A percentile compares a stretch with the other conserved stretches of the same genome.
These are phyloP conservation scores for Somateria mollissima DNA, from an alignment of 2,797 vertebrate species.

Conservation along the genomic window DNA sequence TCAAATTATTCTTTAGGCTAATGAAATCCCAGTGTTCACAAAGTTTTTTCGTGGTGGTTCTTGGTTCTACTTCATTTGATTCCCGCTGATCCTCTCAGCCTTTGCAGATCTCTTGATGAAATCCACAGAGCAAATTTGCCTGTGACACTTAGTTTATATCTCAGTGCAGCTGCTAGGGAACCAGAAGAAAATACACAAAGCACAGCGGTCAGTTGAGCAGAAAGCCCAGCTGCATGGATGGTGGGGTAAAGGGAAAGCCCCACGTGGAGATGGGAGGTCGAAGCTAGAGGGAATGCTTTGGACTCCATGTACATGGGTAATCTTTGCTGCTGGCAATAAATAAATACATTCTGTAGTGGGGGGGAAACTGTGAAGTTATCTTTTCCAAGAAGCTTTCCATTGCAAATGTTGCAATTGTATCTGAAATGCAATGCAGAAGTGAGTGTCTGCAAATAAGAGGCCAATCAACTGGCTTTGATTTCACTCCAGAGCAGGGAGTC, in stretches of 20 bases:
- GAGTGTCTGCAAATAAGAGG: background rate
- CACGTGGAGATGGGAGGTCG: background rate
- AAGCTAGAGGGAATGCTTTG: background rate
- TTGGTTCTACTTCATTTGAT: background rate
- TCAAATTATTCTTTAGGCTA: background rate
- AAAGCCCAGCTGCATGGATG: background rate
- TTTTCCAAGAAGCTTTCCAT: background rate
- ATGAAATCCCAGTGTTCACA: background rate
- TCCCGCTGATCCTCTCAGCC: background rate
- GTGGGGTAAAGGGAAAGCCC: background rate
- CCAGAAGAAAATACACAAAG: background rate
- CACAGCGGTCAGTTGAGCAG: background rate
- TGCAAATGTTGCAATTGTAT: constrained; percentile 55
- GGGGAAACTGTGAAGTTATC: background rate
- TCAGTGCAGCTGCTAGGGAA: background rate
- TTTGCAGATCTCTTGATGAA: background rate
- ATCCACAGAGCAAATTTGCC: background rate
- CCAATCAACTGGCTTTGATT: constrained; percentile 13
- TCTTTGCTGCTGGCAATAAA: constrained; percentile 18
- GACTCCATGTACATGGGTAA: background rate
- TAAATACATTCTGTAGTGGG: constrained; percentile 9
- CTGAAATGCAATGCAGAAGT: background rate
- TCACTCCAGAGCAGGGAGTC: constrained; percentile 11
- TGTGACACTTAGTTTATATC: background rate
- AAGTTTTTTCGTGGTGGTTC: background rate